Conservation (phyloP, 1,140 invertebrate genomes). For the Acromyrmex heyeri region DNA sequence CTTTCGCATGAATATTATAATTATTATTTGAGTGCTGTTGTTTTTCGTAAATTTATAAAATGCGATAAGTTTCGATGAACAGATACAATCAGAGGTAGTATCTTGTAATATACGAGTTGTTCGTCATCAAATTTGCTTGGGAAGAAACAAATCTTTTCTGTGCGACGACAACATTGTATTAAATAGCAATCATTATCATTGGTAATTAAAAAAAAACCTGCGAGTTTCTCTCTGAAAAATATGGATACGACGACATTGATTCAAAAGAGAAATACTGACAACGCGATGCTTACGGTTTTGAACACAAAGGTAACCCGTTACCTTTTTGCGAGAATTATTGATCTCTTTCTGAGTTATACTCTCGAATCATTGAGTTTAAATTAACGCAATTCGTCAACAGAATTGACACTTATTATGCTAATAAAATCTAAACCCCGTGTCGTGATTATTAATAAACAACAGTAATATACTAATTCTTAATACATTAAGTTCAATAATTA, state of each 20-base stretch:
- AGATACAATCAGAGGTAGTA: not conserved
- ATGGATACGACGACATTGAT: conserved; percentile 2
- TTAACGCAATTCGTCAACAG: conserved; percentile 15
- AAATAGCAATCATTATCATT: conserved; percentile 5
- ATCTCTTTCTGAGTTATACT: conserved; percentile 27
- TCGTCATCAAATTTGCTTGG: conserved; percentile 8
- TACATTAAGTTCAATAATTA: conserved; percentile 56
- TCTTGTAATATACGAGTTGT: not conserved
- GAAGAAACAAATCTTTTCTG: conserved; percentile 19
- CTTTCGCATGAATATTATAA: not conserved
- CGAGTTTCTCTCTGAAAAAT: not conserved
- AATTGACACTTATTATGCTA: conserved; percentile 46
- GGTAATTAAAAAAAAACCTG: not conserved
- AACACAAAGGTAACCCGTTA: conserved; percentile 56
- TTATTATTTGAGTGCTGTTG: conserved; percentile 6
- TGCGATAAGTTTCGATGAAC: not conserved
- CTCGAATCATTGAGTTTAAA: conserved; percentile 38
- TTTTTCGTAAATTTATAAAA: conserved; percentile 22
- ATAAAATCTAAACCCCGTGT: conserved; percentile 54
- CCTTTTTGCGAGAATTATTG: conserved; percentile 24
- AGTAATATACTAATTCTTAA: conserved; percentile 46
- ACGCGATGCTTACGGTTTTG: conserved; percentile 44
- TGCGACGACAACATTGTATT: conserved; percentile 60
- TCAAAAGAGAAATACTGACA: conserved; percentile 52
- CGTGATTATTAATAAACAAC: conserved; percentile 56